Evolutionary conservation across 1,140 invertebrate species (phyloP).

Genomic region (Microplitis mediator): DNA sequence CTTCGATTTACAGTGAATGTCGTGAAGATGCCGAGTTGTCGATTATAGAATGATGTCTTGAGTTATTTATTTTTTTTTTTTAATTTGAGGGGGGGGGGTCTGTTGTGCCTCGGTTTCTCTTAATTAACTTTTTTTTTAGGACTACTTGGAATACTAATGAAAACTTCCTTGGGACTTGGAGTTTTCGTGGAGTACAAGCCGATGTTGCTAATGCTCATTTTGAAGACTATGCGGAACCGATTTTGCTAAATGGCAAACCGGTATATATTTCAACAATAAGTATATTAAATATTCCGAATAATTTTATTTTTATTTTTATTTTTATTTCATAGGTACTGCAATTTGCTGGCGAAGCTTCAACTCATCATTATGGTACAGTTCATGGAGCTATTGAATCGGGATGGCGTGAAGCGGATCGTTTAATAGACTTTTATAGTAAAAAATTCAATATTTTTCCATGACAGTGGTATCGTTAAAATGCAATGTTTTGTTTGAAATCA

Average conservation of each 20-base stretch:
- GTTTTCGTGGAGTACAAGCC: slow-evolving; percentile 67
- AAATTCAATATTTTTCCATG: not conserved
- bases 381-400: slow-evolving; percentile 82
- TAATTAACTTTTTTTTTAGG: slow-evolving; percentile 48
- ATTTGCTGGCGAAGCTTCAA: slow-evolving; percentile 78
- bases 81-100: too few relatives aligned
- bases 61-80: too few relatives aligned
- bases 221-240: slow-evolving; percentile 44
- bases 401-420: slow-evolving; percentile 76
- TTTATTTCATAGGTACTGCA: slow-evolving; percentile 56
- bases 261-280: slow-evolving; percentile 53
- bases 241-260: slow-evolving; percentile 43
- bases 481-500: too few relatives aligned
- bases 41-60: too few relatives aligned
- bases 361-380: slow-evolving; percentile 72
- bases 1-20: too few relatives aligned
- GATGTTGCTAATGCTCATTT: slow-evolving; percentile 34
- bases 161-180: slow-evolving; percentile 73
- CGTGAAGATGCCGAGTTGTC: too few relatives aligned
- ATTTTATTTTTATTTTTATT: not conserved
- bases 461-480: too few relatives aligned
- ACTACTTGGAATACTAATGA: slow-evolving; percentile 73
- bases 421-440: slow-evolving; percentile 49
- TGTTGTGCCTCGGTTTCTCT: too few relatives aligned
- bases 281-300: slow-evolving; percentile 48